These are phyloP conservation scores for Stichodactyla helianthus DNA, from an alignment of 64 coral and sea anemone genomes.

Conservation along the genomic window DNA sequence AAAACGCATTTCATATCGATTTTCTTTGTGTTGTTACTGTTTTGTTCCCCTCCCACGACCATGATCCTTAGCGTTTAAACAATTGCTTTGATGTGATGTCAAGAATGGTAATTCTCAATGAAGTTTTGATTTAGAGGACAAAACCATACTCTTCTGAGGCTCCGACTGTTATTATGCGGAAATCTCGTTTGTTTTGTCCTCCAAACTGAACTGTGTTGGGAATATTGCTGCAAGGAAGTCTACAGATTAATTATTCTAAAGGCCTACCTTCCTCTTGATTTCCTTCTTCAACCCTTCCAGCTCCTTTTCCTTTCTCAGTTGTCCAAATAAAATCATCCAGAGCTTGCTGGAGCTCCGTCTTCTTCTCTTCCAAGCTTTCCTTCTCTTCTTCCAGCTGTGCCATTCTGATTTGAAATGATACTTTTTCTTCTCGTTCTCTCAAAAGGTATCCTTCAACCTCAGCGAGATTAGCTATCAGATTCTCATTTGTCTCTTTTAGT, in stretches of 20 bases:
- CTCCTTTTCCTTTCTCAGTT: slow-evolving; percentile 66
- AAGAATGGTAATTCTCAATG: too few species aligned
- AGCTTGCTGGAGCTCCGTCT: slow-evolving; percentile 62
- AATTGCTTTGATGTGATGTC: too few species aligned
- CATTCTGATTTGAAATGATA: slow-evolving; percentile 70
- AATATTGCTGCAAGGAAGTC: background rate
- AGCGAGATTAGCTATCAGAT: slow-evolving; percentile 51
- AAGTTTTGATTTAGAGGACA: too few species aligned
- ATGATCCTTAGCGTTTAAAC: too few species aligned
- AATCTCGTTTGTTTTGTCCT: too few species aligned
- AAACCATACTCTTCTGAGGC: too few species aligned
- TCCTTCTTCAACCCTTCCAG: slow-evolving; percentile 7
- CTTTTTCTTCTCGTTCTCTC: slow-evolving; percentile 72
- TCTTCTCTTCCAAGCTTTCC: slow-evolving; percentile 63
- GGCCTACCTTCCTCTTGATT: slow-evolving; percentile 52
- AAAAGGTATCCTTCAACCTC: slow-evolving; percentile 70
- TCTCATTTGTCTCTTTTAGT: slow-evolving; percentile 48
- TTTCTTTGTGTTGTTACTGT: too few species aligned
- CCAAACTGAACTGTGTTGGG: too few species aligned
- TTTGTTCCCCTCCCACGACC: too few species aligned
- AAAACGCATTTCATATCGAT: too few species aligned
- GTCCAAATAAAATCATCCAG: slow-evolving; percentile 81
- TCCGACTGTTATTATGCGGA: too few species aligned
- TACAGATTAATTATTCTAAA: background rate
- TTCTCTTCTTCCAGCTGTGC: slow-evolving; percentile 80